Evolutionary conservation across 2,113 vertebrate genomes (phyloP).

Genomic region (Motacilla tschutschensis): DNA sequence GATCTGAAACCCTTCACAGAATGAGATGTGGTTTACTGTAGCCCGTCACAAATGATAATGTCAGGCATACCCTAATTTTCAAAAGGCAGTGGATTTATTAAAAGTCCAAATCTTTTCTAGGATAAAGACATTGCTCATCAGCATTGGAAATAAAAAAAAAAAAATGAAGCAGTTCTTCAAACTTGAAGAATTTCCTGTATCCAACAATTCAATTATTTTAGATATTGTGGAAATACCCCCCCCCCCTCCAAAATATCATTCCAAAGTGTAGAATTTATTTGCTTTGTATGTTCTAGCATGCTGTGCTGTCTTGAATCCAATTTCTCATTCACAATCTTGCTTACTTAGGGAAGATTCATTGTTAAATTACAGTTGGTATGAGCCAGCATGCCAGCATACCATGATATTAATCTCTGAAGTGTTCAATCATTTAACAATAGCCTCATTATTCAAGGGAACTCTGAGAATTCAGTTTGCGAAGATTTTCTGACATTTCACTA

Average conservation of each 20-base stretch:
- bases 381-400: conserved; percentile 45
- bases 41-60: neutral
- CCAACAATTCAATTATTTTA: conserved; percentile 7
- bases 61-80: neutral
- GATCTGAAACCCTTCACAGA: conserved; percentile 21
- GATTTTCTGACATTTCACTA: conserved; percentile 58
- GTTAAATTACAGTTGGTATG: conserved; percentile 52
- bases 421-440: conserved; percentile 64
- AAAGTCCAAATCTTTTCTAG: neutral
- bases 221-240: neutral
- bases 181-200: neutral
- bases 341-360: conserved; percentile 49
- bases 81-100: neutral
- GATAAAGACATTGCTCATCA: neutral
- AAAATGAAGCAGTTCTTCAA: neutral
- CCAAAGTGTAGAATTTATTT: conserved; percentile 26
- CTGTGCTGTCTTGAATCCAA: neutral
- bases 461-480: conserved; percentile 1
- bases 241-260: neutral
- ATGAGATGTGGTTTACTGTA: neutral
- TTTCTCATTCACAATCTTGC: conserved; percentile 20
- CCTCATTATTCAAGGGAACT: conserved; percentile 51
- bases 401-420: conserved; percentile 60
- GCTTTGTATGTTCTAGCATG: conserved; percentile 21
- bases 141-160: neutral